These are phyloP conservation scores for Gyrodactylus salaris DNA, from an alignment of 1,140 invertebrate genomes.

Conservation along the genomic window DNA sequence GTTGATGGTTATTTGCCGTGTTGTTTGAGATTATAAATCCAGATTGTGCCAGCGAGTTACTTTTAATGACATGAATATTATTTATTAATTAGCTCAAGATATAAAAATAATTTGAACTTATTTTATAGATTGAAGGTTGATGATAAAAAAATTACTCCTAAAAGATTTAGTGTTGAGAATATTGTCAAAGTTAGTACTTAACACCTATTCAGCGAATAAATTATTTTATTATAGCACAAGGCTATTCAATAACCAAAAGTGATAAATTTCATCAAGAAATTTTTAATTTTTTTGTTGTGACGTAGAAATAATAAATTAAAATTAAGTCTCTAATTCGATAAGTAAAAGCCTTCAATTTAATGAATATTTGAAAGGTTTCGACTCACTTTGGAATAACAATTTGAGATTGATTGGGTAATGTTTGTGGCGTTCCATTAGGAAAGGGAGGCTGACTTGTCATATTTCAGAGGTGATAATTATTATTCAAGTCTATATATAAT, in stretches of 20 bases:
- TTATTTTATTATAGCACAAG: too few relatives aligned
- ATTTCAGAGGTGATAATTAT: not conserved
- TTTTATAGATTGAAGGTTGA: not conserved
- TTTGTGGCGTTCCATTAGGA: not conserved
- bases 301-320: too few relatives aligned
- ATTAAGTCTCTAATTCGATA: too few relatives aligned
- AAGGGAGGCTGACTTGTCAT: not conserved
- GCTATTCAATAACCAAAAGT: too few relatives aligned
- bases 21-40: not conserved
- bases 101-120: not conserved
- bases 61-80: not conserved
- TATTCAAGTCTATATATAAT: not conserved
- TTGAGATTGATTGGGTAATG: not conserved
- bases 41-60: not conserved
- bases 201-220: too few relatives aligned
- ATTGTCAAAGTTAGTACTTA: too few relatives aligned
- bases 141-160: too few relatives aligned
- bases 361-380: not conserved
- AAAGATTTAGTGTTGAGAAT: too few relatives aligned
- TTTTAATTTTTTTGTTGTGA: too few relatives aligned
- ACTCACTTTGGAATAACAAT: not conserved
- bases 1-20: not conserved
- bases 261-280: not conserved
- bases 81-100: too few relatives aligned
- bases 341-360: not conserved